Evolutionary conservation across 1,140 invertebrate species (phyloP).

Genomic region (Calliopsis andreniformis): DNA sequence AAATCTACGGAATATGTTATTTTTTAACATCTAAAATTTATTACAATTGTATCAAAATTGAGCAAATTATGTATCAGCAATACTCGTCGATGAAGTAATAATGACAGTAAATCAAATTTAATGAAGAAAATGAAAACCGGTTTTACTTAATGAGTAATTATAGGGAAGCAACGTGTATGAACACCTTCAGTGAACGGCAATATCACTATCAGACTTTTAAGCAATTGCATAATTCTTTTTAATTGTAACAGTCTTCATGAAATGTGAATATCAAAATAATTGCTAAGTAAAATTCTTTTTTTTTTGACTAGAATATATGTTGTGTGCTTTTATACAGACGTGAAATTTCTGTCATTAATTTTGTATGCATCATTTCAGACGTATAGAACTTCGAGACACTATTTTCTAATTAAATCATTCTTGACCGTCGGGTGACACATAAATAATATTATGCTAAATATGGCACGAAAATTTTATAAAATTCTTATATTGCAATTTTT

Average conservation of each 20-base stretch:
- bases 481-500: constrained; percentile 3
- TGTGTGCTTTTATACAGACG: constrained; percentile 10
- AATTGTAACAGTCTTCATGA: constrained; percentile 27
- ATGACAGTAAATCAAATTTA: constrained; percentile 20
- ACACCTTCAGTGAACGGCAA: constrained; percentile 32
- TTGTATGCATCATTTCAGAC: not conserved
- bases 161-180: constrained; percentile 9
- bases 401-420: not conserved
- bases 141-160: not conserved
- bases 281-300: constrained; percentile 4
- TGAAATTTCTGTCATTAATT: constrained; percentile 10
- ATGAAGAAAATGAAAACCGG: not conserved
- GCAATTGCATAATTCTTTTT: constrained; percentile 5
- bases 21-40: constrained; percentile 33
- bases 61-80: constrained; percentile 56
- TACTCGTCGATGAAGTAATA: constrained; percentile 3
- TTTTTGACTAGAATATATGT: constrained; percentile 45
- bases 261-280: constrained; percentile 30
- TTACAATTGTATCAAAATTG: constrained; percentile 58
- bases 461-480: constrained; percentile 31
- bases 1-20: constrained; percentile 31
- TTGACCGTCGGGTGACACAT: constrained; percentile 1
- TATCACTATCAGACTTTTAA: constrained; percentile 20
- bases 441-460: constrained; percentile 18
- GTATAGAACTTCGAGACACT: not conserved